phyloP scores from a whole-genome alignment of 2,113 vertebrate species.

The Monopterus albus region DNA sequence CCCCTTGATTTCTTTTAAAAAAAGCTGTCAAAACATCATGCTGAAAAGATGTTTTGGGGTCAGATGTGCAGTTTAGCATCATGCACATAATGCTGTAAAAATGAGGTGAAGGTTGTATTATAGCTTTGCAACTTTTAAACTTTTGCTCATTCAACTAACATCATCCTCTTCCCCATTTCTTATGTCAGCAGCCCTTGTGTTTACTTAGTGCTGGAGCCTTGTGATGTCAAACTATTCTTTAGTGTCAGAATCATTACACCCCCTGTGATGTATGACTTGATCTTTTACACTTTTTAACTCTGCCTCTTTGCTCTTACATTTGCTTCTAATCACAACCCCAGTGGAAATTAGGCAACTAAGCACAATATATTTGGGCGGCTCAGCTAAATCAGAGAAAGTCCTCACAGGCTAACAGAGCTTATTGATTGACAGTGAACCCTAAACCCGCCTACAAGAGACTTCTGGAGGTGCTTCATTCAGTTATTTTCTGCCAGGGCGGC shows the following conservation, averaged over 20 bases:
- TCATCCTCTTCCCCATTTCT: neutral
- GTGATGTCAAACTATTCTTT: slow-evolving; percentile 3
- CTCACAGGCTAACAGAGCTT: slow-evolving; percentile 13
- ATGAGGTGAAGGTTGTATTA: neutral
- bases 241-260: slow-evolving; percentile 4
- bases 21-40: slow-evolving; percentile 48
- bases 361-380: slow-evolving; percentile 6
- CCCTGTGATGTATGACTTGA: neutral
- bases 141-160: neutral
- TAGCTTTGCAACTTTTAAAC: neutral
- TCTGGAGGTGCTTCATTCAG: slow-evolving; percentile 35
- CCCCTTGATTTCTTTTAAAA: slow-evolving; percentile 6
- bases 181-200: neutral
- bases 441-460: slow-evolving; percentile 13
- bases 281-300: neutral
- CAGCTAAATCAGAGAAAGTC: slow-evolving; percentile 32
- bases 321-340: slow-evolving; percentile 6
- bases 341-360: slow-evolving; percentile 31
- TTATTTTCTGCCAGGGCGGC: slow-evolving; percentile 28
- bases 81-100: slow-evolving; percentile 17
- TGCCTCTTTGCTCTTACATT: slow-evolving; percentile 21
- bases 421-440: slow-evolving; percentile 46
- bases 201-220: neutral
- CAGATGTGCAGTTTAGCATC: slow-evolving; percentile 29
- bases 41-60: slow-evolving; percentile 43